Evolutionary conservation across 2,113 vertebrate genomes (phyloP).

Genomic region (Atractosteus spatula): DNA sequence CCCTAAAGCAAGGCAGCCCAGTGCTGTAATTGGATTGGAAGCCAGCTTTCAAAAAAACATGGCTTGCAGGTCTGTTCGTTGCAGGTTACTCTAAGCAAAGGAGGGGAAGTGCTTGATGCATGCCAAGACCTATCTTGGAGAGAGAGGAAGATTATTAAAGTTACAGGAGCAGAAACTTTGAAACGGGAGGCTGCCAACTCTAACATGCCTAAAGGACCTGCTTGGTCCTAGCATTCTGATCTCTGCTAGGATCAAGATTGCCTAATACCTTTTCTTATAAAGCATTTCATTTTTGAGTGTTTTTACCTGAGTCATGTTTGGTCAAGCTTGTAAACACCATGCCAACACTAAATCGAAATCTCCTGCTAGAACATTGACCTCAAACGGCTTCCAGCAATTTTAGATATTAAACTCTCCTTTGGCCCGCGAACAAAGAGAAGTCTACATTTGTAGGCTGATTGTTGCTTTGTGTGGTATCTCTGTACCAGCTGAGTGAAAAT

Average conservation of each 20-base stretch:
- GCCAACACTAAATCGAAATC: no score
- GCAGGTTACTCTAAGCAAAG: neutral
- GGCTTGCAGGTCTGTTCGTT: slow-evolving; percentile 20
- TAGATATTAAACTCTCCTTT: no score
- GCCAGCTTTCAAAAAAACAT: slow-evolving; percentile 16
- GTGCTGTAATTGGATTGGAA: slow-evolving; percentile 3
- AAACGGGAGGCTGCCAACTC: slow-evolving; percentile 20
- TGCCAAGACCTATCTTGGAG: slow-evolving; percentile 32
- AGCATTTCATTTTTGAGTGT: neutral
- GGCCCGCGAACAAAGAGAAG: no score
- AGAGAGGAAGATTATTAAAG: slow-evolving; percentile 5
- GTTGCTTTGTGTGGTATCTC: no score
- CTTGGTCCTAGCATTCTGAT: slow-evolving; percentile 21
- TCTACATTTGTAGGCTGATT: no score
- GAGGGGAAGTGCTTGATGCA: slow-evolving; percentile 8
- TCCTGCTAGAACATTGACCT: no score
- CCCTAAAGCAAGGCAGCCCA: slow-evolving; percentile 13
- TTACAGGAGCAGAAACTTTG: slow-evolving; percentile 6
- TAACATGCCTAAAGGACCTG: slow-evolving; percentile 25
- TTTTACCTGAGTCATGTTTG: no score
- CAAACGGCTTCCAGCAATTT: no score
- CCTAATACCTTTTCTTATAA: neutral
- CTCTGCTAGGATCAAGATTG: slow-evolving; percentile 11
- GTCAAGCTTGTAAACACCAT: no score
- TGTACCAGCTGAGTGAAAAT: no score